Base-by-base conservation (phyloP, 2,113 vertebrate genomes). In the Colinus virginianus region DNA sequence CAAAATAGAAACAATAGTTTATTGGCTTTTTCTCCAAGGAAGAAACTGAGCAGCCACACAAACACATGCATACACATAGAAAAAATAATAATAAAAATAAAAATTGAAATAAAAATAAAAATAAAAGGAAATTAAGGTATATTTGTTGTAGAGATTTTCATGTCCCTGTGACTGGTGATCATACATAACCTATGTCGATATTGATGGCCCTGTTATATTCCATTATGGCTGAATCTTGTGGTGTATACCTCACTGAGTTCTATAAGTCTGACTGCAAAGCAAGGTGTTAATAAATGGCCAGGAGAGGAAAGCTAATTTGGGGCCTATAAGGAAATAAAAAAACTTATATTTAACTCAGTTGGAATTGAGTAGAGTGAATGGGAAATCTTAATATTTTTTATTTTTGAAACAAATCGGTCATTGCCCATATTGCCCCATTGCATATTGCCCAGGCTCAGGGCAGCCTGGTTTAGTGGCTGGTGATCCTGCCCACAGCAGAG, bases 101-200 rank as follows among this genome's bases (percentile, higher is more conserved):
- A 30, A 72, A 46, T 84, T n/a, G n/a, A 36, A 36, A 36, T 36
- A 38, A 16, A 61, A 61, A 62, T 14, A 18, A 18, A 30, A 72
- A 46, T 84, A 38, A 81, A 80, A 87, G 11, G 55, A 56, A 19
- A n/a, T 58, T 34, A 71, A 17, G 40, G 90, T 9, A n/a, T 6
- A 2, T 11, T 6, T 28, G 17, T 8, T 71, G 32, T n/a, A 63
- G 38, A 71, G 5, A 23, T 48, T 9, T 83, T 40, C 62, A 21
- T 23, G 23, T 38, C 93, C 36, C 34, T 59, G 21, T 30, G 19
- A 26, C 13, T 78, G 7, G 25, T 61, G 64, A 63, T 62, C 19
- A 55, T 13, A 12, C 17, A 9, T 30, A 59, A 38, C 4, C 25
- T 25, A 4, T 23, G 30, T 48, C 19, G 1, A 0, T 26, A 12